A percentile compares a stretch with the other conserved stretches of the same genome.
Conservation (phyloP, 1,140 invertebrate genomes). For the Acromyrmex charruanus region DNA sequence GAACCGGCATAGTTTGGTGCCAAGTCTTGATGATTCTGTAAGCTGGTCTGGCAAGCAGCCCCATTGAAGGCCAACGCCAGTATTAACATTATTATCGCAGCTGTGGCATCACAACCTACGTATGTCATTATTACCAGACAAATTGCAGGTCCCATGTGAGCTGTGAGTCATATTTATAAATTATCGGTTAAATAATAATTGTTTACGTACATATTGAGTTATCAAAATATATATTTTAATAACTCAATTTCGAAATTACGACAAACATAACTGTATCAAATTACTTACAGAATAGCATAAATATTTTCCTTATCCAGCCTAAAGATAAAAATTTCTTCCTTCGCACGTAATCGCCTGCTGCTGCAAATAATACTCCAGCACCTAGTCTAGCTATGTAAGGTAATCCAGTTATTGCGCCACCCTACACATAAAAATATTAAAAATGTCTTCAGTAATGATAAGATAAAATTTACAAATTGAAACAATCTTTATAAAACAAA, state of each 20-base stretch:
- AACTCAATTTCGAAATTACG: not conserved
- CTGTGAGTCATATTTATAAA: conserved; percentile 82
- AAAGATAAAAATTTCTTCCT: conserved; percentile 87
- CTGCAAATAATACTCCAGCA: conserved; percentile 89
- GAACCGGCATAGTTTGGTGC: conserved; percentile 93
- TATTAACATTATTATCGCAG: conserved; percentile 90
- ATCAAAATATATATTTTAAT: not conserved
- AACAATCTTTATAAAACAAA: not conserved
- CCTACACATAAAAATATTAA: conserved; percentile 80
- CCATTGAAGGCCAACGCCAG: conserved; percentile 93
- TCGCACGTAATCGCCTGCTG: conserved; percentile 89
- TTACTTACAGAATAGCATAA: conserved; percentile 90
- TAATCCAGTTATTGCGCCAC: conserved; percentile 90
- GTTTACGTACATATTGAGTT: too few species aligned
- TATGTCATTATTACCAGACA: conserved; percentile 89
- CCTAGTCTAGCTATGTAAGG: conserved; percentile 90
- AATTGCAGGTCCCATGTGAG: conserved; percentile 90
- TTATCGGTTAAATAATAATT: conserved; percentile 24
- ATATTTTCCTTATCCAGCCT: conserved; percentile 90
- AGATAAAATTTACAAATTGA: not conserved
- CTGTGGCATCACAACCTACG: conserved; percentile 89
- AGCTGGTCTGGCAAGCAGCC: conserved; percentile 93
- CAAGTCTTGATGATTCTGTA: conserved; percentile 94
- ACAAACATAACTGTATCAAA: conserved; percentile 9
- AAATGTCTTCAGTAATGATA: conserved; percentile 10